Percentiles rank a stretch among this genome's conserved stretches.
Evolutionary conservation across 1,140 invertebrate genomes (phyloP).

Genomic region (Trachymyrmex septentrionalis): DNA sequence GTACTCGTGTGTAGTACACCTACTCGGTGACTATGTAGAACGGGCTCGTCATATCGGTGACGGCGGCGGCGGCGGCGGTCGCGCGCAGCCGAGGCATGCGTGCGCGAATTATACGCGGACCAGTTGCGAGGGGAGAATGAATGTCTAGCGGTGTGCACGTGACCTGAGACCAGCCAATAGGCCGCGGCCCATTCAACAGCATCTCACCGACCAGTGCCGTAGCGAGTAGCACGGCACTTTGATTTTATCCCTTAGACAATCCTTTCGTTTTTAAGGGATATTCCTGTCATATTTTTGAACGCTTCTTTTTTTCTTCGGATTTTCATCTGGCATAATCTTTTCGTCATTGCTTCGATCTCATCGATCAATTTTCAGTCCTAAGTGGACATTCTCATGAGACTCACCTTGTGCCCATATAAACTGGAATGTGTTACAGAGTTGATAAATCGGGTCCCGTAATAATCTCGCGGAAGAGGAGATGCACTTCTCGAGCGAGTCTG

Average conservation of each 20-base stretch:
- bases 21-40: conserved; percentile 17
- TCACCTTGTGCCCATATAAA: background rate
- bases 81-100: conserved; percentile 46
- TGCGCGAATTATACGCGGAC: conserved; percentile 66
- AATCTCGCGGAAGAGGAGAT: background rate
- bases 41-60: conserved; percentile 22
- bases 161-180: conserved; percentile 75
- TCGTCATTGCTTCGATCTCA: background rate
- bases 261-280: background rate
- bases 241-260: background rate
- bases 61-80: background rate
- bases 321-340: background rate
- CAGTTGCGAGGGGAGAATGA: conserved; percentile 75
- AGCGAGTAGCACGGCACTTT: conserved; percentile 10
- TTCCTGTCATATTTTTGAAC: too few relatives aligned
- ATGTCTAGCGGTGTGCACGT: conserved; percentile 73
- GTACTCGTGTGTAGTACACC: background rate
- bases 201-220: conserved; percentile 66
- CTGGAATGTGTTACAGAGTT: background rate
- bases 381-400: too few relatives aligned
- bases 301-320: background rate
- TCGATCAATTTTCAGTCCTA: background rate
- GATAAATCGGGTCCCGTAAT: background rate
- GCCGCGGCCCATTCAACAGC: conserved; percentile 73
- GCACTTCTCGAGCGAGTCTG: background rate